These are phyloP conservation scores for Rhingia campestris DNA, from an alignment of 2,888 invertebrate genomes.

Conservation along the genomic window DNA sequence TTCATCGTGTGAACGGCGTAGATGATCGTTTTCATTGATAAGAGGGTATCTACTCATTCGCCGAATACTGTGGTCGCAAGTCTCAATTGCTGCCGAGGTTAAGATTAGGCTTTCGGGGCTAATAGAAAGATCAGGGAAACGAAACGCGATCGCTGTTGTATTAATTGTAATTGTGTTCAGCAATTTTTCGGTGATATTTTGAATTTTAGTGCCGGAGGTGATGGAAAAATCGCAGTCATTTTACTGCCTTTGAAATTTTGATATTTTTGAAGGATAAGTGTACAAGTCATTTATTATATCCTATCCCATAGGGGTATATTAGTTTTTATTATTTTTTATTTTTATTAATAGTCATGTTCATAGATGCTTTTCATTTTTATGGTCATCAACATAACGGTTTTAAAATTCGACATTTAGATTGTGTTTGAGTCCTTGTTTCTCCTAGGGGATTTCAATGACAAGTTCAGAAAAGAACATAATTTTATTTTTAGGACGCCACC, in stretches of 20 bases:
- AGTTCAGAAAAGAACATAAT: too few species aligned
- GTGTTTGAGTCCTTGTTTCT: too few species aligned
- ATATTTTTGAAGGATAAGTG: too few species aligned
- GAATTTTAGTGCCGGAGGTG: conserved; percentile 46
- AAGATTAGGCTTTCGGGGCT: conserved; percentile 4
- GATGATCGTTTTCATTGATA: conserved; percentile 44
- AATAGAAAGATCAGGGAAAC: conserved; percentile 12
- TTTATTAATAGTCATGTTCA: too few species aligned
- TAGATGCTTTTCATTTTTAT: too few species aligned
- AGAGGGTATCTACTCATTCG: conserved; percentile 36
- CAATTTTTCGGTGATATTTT: conserved; percentile 54
- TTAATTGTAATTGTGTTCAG: background rate
- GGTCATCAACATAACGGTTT: too few species aligned
- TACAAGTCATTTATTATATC: too few species aligned
- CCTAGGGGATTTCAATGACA: too few species aligned
- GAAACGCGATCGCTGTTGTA: background rate
- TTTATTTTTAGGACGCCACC: too few species aligned
- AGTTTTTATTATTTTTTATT: too few species aligned
- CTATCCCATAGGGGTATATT: too few species aligned
- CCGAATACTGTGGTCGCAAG: conserved; percentile 1
- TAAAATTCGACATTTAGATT: too few species aligned
- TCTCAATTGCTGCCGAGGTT: background rate
- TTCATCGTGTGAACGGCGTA: conserved; percentile 56
- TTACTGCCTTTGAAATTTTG: conserved; percentile 21
- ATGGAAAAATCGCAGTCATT: conserved; percentile 18